phyloP scores from a whole-genome alignment of 2,888 invertebrate genomes.

The Drosophila paranaensis region DNA sequence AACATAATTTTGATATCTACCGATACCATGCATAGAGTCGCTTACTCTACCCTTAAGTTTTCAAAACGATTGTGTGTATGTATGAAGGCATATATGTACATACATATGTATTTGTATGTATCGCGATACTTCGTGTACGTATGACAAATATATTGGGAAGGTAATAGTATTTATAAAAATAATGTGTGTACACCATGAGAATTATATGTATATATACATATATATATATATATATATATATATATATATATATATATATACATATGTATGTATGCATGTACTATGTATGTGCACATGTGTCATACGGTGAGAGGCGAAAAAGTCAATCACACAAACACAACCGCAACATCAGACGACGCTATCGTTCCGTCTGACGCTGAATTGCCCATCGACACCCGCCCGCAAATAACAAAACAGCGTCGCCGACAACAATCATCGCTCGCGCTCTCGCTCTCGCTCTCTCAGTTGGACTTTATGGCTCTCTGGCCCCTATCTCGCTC shows the following conservation, averaged over 20 bases:
- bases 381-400: conserved; percentile 64
- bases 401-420: conserved; percentile 73
- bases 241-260: background rate
- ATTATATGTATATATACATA: background rate
- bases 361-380: conserved; percentile 31
- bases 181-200: conserved; percentile 5
- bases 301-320: conserved; percentile 66
- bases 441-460: conserved; percentile 24
- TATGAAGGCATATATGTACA: background rate
- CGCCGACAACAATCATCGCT: conserved; percentile 41
- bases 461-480: background rate
- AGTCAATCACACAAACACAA: conserved; percentile 70
- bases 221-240: background rate
- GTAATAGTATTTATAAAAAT: conserved; percentile 19
- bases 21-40: background rate
- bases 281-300: conserved; percentile 61
- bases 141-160: conserved; percentile 9
- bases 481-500: background rate
- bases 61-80: background rate
- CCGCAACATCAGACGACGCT: conserved; percentile 35
- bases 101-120: background rate
- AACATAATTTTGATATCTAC: conserved; percentile 25
- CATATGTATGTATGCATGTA: background rate
- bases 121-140: background rate
- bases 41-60: background rate